A percentile compares a stretch with the other conserved stretches of the same genome.
Conservation (phyloP, 1,140 invertebrate species). For the Caenorhabditis briggsae region DNA sequence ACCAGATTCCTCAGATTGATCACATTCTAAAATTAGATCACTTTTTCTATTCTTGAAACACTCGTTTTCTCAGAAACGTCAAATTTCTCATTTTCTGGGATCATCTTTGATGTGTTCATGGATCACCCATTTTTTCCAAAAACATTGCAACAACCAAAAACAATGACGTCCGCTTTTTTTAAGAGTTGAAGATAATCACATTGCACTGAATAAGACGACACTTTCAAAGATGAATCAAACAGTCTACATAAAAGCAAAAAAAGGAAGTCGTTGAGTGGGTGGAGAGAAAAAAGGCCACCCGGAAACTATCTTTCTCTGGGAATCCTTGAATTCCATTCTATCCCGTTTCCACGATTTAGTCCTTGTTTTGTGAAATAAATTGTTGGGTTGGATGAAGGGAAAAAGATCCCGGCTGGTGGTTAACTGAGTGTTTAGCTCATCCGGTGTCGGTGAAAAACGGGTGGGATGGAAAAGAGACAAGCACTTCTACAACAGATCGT, state of each 20-base stretch:
- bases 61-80: neutral
- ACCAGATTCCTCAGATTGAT: too few species aligned
- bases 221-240: neutral
- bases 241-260: neutral
- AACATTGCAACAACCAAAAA: neutral
- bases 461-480: neutral
- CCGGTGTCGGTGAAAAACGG: constrained; percentile 41
- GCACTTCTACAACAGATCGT: constrained; percentile 19
- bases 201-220: neutral
- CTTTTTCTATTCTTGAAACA: neutral
- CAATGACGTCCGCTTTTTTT: constrained; percentile 15
- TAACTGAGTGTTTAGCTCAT: constrained; percentile 41
- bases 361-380: constrained; percentile 51
- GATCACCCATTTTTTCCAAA: constrained; percentile 2
- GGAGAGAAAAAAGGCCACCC: constrained; percentile 10
- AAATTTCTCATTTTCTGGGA: constrained; percentile 1
- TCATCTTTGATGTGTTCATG: constrained; percentile 24
- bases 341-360: neutral
- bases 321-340: constrained; percentile 5
- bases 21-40: neutral
- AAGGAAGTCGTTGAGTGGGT: constrained; percentile 49
- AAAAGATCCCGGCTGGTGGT: neutral
- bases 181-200: neutral
- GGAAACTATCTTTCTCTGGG: constrained; percentile 18
- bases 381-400: neutral